These are phyloP conservation scores for Rhopalosiphum nymphaeae DNA, from an alignment of 2,888 invertebrate species.

Conservation along the genomic window DNA sequence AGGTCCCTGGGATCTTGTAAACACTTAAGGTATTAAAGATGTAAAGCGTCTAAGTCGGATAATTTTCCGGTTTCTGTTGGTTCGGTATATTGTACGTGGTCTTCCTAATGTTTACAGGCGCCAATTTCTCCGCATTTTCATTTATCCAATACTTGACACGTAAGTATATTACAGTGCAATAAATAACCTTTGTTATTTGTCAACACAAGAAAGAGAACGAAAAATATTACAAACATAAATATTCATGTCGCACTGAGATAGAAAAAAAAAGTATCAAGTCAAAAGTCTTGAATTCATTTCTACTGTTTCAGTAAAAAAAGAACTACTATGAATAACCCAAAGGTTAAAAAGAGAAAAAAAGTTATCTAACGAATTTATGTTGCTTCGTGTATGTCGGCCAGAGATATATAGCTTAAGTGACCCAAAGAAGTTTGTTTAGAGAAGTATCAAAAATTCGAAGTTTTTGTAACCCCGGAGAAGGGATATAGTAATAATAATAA, in stretches of 20 bases:
- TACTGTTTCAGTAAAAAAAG: constrained; percentile 22
- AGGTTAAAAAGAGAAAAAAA: constrained; percentile 46
- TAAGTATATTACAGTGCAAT: constrained; percentile 69
- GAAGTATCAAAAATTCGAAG: constrained; percentile 49
- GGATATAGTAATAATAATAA: constrained; percentile 1
- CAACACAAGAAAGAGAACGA: neutral
- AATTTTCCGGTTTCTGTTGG: constrained; percentile 61
- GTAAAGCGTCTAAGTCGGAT: constrained; percentile 50
- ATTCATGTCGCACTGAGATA: constrained; percentile 23
- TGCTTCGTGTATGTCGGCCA: neutral
- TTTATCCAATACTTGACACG: constrained; percentile 71
- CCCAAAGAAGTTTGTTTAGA: constrained; percentile 43
- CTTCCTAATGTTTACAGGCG: constrained; percentile 69
- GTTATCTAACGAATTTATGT: constrained; percentile 57
- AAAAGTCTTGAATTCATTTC: constrained; percentile 47
- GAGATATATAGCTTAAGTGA: constrained; percentile 47
- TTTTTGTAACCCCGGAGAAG: neutral
- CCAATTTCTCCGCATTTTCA: constrained; percentile 70
- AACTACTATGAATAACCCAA: constrained; percentile 53
- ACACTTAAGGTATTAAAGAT: constrained; percentile 61
- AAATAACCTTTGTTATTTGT: constrained; percentile 44
- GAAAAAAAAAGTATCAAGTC: constrained; percentile 30
- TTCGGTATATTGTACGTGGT: constrained; percentile 39
- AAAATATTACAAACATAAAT: constrained; percentile 41
- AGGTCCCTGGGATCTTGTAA: neutral